phyloP scores from a whole-genome alignment of 2,797 vertebrate genomes.

The Prunella strophiata region DNA sequence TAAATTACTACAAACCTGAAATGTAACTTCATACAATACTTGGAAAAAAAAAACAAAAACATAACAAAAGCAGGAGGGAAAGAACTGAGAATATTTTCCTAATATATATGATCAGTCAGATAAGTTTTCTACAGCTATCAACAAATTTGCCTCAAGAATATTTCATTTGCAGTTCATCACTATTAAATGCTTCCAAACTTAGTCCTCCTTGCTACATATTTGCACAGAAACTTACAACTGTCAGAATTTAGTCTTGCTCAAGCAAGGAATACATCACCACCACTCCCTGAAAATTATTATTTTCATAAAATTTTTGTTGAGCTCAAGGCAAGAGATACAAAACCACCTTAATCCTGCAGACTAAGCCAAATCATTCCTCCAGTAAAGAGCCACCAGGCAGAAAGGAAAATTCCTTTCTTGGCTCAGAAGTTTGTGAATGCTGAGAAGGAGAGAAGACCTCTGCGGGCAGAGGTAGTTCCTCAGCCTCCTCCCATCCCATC shows the following conservation, averaged over 20 bases:
- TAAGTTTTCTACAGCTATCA: background rate
- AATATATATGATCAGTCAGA: background rate
- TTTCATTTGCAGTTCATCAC: background rate
- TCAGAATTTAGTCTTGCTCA: background rate
- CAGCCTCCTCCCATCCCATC: slow-evolving; percentile 34
- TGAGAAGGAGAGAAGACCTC: background rate
- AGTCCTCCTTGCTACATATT: background rate
- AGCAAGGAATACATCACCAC: background rate
- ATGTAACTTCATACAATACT: background rate
- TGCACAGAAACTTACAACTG: background rate
- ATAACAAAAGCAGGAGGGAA: background rate
- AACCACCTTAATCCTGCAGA: background rate
- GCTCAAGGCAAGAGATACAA: background rate
- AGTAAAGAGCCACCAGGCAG: background rate
- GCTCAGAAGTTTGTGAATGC: background rate
- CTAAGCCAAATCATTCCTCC: background rate
- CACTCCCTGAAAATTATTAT: background rate
- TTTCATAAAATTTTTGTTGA: background rate
- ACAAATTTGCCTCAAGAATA: background rate
- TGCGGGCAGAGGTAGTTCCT: background rate
- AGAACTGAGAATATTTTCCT: background rate
- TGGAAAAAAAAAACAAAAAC: background rate
- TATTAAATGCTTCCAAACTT: background rate
- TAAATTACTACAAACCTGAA: background rate
- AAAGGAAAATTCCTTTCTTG: slow-evolving; percentile 10